A percentile compares a stretch with the other conserved stretches of the same genome.
phyloP scores from a whole-genome alignment of 2,113 vertebrate species.

The Ondatra zibethicus region DNA sequence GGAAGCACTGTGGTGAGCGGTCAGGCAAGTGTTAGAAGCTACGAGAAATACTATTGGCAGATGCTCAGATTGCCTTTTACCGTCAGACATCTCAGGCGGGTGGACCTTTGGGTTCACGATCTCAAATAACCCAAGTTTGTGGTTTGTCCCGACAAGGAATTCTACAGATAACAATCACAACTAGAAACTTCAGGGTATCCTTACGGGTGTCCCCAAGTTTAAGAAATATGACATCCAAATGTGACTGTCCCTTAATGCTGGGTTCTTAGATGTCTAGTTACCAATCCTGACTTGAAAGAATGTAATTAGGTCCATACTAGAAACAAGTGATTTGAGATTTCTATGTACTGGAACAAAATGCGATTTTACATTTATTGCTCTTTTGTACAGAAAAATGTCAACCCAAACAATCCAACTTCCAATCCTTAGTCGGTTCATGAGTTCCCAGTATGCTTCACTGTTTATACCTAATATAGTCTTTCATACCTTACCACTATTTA shows the following conservation, averaged over 20 bases:
- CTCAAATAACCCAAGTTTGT: neutral
- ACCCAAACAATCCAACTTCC: conserved; percentile 56
- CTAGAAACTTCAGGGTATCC: neutral
- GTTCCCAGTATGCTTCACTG: conserved; percentile 34
- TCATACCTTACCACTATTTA: conserved; percentile 64
- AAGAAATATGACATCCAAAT: conserved; percentile 20
- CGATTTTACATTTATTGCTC: neutral
- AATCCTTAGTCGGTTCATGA: neutral
- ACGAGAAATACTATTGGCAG: neutral
- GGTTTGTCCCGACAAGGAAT: neutral
- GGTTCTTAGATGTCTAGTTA: conserved; percentile 9
- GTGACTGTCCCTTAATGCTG: neutral
- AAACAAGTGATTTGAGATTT: neutral
- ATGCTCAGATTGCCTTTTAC: neutral
- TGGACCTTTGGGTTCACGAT: neutral
- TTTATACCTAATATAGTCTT: conserved; percentile 82
- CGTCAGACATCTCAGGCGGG: neutral
- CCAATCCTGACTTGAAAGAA: neutral
- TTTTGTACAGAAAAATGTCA: conserved; percentile 52
- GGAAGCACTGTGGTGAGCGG: neutral
- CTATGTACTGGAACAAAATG: neutral
- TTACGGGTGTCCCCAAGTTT: conserved; percentile 37
- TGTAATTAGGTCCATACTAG: neutral
- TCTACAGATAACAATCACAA: neutral
- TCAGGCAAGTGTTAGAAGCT: neutral